Conservation (phyloP, 2,888 invertebrate genomes). For the Carpatolechia fugitivella region DNA sequence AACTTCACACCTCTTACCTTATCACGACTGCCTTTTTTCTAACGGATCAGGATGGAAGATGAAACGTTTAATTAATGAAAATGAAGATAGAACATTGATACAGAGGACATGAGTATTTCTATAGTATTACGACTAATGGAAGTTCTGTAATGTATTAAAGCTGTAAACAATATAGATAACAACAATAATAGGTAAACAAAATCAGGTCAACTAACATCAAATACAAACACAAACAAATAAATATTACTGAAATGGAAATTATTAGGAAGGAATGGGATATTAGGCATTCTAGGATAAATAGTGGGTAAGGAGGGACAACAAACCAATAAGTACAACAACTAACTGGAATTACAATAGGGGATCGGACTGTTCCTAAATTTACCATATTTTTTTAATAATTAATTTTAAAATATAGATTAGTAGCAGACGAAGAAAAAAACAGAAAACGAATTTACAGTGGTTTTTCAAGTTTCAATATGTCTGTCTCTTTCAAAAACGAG, state of each 20-base stretch:
- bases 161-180: not conserved
- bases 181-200: too few relatives aligned
- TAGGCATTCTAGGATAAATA: too few relatives aligned
- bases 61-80: constrained; percentile 76
- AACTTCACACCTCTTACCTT: constrained; percentile 83
- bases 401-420: too few relatives aligned
- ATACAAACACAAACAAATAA: not conserved
- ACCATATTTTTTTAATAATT: too few relatives aligned
- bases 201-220: not conserved
- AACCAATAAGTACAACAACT: too few relatives aligned
- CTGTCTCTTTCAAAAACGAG: too few relatives aligned
- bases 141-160: not conserved
- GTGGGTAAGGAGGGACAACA: too few relatives aligned
- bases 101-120: not conserved
- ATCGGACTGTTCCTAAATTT: too few relatives aligned
- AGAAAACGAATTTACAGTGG: too few relatives aligned
- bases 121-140: not conserved
- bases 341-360: too few relatives aligned
- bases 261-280: not conserved
- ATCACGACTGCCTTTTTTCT: constrained; percentile 93
- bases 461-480: too few relatives aligned
- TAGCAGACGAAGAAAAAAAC: too few relatives aligned
- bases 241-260: not conserved
- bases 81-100: constrained; percentile 57
- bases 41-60: constrained; percentile 77